phyloP scores from a whole-genome alignment of 2,113 vertebrate species.

The Centrocercus urophasianus region DNA sequence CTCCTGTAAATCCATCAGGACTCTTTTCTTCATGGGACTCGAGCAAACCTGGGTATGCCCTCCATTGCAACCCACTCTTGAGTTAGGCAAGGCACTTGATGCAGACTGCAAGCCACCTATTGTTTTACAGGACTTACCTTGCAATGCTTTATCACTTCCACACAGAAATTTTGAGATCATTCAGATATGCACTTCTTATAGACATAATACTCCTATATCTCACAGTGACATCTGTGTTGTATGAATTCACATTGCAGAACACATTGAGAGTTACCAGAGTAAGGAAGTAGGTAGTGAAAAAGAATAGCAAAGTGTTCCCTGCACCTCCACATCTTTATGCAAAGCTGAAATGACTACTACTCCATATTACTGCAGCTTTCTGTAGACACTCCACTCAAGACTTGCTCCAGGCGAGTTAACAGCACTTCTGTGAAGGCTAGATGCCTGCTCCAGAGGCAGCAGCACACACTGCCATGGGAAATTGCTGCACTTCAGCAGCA shows the following conservation, averaged over 20 bases:
- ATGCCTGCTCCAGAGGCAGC: not conserved
- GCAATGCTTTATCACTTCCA: not conserved
- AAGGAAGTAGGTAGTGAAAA: not conserved
- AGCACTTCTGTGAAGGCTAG: not conserved
- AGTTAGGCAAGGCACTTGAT: not conserved
- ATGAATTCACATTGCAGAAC: not conserved
- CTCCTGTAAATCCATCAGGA: not conserved
- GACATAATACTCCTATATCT: not conserved
- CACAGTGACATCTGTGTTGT: not conserved
- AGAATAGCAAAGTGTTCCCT: not conserved
- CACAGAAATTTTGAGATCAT: not conserved
- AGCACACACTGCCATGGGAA: rapidly evolving
- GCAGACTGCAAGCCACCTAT: not conserved
- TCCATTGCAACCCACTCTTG: not conserved
- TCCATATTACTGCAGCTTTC: not conserved
- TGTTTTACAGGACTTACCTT: not conserved
- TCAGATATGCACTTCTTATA: not conserved
- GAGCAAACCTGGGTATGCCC: not conserved
- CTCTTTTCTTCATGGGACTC: not conserved
- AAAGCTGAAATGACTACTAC: not conserved
- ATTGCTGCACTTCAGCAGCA: not conserved
- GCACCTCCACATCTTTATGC: not conserved
- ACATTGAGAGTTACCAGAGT: not conserved
- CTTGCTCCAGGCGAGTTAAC: not conserved
- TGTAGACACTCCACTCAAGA: not conserved